Evolutionary conservation across 2,888 invertebrate genomes (phyloP), one percentile per base, ranked within the genome.

Genomic region (Pollenia angustigena): DNA sequence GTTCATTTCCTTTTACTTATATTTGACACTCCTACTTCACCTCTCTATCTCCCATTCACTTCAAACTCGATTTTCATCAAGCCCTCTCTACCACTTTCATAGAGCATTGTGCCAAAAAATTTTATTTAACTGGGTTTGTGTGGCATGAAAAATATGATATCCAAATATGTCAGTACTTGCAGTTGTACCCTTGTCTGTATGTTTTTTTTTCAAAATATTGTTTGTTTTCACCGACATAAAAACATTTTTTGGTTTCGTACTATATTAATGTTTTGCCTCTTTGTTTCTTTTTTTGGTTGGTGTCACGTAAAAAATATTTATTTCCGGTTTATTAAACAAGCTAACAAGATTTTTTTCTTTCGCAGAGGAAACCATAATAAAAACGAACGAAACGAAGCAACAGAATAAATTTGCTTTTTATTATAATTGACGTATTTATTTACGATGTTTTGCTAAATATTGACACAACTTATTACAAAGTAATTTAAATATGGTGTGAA

Each of bases 291-390:
- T 68, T 78, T 71, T 78, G 52, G 32, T 64, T 62, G 71, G 40
- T 76, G 76, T 82, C 82, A 80, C 79, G 82, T 71, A 74, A 40
- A 64, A 71, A 76, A 54, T 83, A 69, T 81, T 68, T 80, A 71
- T 74, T 75, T 71, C 56, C 32, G 75, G 18, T 72, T 81, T 81
- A 76, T 81, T 83, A 76, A 80, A 64, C 80, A 76, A 85, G 64
- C 75, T 85, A 79, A 10, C 11, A 52, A 11, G 60, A 62, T 76
- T 54, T 62, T 46, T 66, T 18, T 4, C 44, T 56, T 56, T 23
- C 18, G 9, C 12, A 62, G 50, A 60, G 12, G 54, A 80, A 71
- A 54, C 44, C 16, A 44, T 32, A 4, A 56, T 9, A 44, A 44
- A 18, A 42, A 32, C 9, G n/a, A 6, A 12, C 32, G 16, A 42